These are phyloP conservation scores for Synaphobranchus kaupii DNA, from an alignment of 2,797 vertebrate species.

Conservation along the genomic window DNA sequence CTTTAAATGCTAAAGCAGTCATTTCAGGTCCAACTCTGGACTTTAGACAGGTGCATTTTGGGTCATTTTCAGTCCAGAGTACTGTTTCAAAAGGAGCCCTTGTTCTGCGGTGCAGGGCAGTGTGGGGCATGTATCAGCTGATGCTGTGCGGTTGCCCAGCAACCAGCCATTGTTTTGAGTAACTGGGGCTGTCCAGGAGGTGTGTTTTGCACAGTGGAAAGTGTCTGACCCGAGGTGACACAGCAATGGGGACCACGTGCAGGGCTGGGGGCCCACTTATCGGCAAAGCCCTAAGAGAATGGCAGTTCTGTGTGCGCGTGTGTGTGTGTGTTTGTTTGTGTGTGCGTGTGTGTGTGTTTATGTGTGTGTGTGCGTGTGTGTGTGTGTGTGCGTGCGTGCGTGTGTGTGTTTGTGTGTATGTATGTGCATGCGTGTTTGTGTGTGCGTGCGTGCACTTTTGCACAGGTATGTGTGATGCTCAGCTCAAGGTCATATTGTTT, in stretches of 20 bases:
- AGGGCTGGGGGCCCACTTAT: neutral
- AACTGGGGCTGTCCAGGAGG: slow-evolving; percentile 66
- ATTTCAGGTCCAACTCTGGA: neutral
- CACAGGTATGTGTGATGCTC: neutral
- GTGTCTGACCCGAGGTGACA: neutral
- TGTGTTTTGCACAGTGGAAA: slow-evolving; percentile 61
- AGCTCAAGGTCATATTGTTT: neutral
- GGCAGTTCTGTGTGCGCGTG: slow-evolving; percentile 19
- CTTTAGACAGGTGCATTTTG: neutral
- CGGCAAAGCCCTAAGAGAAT: neutral
- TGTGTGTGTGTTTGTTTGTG: neutral
- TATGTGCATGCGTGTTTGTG: neutral
- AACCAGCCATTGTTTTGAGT: slow-evolving; percentile 71
- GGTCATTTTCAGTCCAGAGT: neutral
- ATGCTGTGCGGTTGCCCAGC: slow-evolving; percentile 75
- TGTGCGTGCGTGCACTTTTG: slow-evolving; percentile 24
- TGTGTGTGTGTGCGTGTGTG: neutral
- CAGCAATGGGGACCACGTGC: neutral
- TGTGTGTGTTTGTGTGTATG: neutral
- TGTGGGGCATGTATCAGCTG: slow-evolving; percentile 60
- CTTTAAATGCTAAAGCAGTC: neutral
- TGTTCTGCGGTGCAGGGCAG: neutral
- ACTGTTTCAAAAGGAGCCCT: neutral
- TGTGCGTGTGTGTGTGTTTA: neutral
- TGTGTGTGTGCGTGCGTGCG: neutral